phyloP scores from a whole-genome alignment of 53 echinoderm and acorn worm species.

The Zoroaster sp. region DNA sequence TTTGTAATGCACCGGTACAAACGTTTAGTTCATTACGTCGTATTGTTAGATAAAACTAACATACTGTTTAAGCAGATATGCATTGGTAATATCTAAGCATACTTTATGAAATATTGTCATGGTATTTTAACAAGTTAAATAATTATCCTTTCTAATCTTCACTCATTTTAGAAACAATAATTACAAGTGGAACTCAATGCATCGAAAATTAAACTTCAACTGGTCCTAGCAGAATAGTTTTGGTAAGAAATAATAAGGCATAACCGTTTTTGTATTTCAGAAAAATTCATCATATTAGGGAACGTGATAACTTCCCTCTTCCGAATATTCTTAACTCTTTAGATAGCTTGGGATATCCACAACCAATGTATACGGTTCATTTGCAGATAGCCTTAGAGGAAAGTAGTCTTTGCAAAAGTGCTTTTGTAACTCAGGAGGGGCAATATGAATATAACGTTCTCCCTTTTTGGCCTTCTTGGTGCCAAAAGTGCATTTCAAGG shows the following conservation, averaged over 20 bases:
- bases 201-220: too few species aligned
- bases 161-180: too few species aligned
- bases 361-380: conserved; percentile 10
- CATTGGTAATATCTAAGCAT: too few species aligned
- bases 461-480: conserved; percentile 19
- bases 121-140: too few species aligned
- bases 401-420: not conserved
- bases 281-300: conserved; percentile 8
- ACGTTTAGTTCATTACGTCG: too few species aligned
- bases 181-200: too few species aligned
- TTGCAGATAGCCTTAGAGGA: conserved; percentile 35
- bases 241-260: conserved; percentile 21
- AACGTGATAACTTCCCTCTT: conserved; percentile 39
- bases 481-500: conserved; percentile 25
- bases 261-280: conserved; percentile 24
- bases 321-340: conserved; percentile 10
- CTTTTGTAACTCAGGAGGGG: too few species aligned
- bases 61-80: too few species aligned
- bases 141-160: too few species aligned
- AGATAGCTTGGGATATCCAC: not conserved
- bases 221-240: conserved; percentile 26
- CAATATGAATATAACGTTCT: conserved; percentile 50
- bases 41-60: too few species aligned
- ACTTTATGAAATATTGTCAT: too few species aligned
- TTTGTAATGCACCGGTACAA: too few species aligned